Evolutionary conservation across 2,113 vertebrate species (phyloP).

Genomic region (Lophotis ruficrista): DNA sequence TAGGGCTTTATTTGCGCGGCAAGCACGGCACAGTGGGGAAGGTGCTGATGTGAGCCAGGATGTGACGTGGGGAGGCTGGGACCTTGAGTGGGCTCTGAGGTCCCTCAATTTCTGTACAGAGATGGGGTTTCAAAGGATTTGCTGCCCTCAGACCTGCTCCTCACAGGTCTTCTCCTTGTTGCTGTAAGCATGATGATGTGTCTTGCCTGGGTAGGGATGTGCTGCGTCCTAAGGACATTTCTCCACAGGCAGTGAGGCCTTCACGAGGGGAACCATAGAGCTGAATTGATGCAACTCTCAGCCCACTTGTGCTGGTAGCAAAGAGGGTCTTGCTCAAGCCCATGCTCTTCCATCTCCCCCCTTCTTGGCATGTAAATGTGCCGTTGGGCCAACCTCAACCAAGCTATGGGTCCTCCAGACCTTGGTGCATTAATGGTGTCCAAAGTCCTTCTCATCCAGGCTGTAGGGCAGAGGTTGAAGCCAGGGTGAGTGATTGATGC

Average conservation of each 20-base stretch:
- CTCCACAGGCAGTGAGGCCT: background rate
- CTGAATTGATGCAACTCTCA: background rate
- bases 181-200: background rate
- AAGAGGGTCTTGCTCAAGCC: background rate
- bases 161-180: background rate
- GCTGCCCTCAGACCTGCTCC: background rate
- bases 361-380: background rate
- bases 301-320: background rate
- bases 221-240: background rate
- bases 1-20: background rate
- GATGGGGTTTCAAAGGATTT: background rate
- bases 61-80: background rate
- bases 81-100: background rate
- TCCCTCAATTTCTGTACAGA: background rate
- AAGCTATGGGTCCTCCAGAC: background rate
- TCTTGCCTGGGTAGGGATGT: background rate
- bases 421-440: background rate
- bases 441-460: background rate
- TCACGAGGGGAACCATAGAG: fast-evolving
- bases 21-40: background rate
- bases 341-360: background rate
- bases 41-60: background rate
- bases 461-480: background rate
- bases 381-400: background rate
- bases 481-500: background rate